Base-by-base conservation (phyloP, 2,888 invertebrate genomes). In the Laspeyria flexula region DNA sequence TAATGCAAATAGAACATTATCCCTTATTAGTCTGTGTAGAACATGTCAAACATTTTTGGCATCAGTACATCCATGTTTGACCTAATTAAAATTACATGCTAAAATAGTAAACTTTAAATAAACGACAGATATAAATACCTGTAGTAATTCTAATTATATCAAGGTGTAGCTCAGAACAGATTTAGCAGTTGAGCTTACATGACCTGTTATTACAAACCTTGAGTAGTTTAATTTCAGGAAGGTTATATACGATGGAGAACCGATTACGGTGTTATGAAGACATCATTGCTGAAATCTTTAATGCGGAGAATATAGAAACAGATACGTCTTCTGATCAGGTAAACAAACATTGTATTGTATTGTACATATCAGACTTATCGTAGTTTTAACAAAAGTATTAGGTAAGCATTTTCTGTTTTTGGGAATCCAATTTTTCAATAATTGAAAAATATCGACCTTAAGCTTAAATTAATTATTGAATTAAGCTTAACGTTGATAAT, bases 261-360 rank as follows among this genome's bases (percentile, higher is more conserved):
- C 73, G 80, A 42, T 75, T 90, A 30, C 73, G 92, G 60, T 86
- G 81, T 61, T 86, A 78, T 62, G 77, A 75, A 45, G 89, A 89
- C 48, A 85, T 91, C 56, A 68, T 68, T 34, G 57, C 75, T 30
- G 88, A 93, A 66, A 85, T 83, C 59, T 94, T 93, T 73, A 88
- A 95, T 71, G 93, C 94, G 67, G 96, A 96, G 81, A 93, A 93
- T 55, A 73, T 92, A 42, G 82, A 75, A 12, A 88, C 89, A 0
- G 85, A 84, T 65, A 81, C 90, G 34, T 84, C 88, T 33, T 79
- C 83, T 54, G 91, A 91, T 35, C 91, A 91, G 85, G 91, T 91
- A 79, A 59, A 45, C 45, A 12, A 16, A 25, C 15, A 1, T 12
- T 15, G 5, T 18, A 0, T 38, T 6, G n/a, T 11, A 33, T 12